Base-by-base conservation (phyloP, 2,113 vertebrate species). In the Mugil cephalus region DNA sequence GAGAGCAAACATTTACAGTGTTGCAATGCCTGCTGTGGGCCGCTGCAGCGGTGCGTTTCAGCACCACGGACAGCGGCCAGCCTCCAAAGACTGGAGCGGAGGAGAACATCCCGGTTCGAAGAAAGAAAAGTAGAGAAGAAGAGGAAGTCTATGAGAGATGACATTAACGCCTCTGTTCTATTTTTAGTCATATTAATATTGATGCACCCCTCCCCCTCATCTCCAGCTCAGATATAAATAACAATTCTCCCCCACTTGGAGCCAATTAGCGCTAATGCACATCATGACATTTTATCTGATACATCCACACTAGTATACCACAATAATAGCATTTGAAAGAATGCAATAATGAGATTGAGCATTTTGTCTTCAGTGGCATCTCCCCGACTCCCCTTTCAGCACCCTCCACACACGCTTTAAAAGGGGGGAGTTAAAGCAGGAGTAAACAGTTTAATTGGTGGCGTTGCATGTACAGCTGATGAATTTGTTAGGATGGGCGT, bases 151-250 rank as follows among this genome's bases (percentile, higher is more conserved):
- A 54, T 67, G 74, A 72, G 43, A 45, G 70, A 82, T 61, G 74
- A 71, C 85, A 90, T 90, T 86, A 87, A 69, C 59, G 48, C 87
- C 45, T 54, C 62, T 43, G 58, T 79, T 87, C 93, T 93, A 94
- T 92, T 92, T 92, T 87, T 94, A 93, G 90, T 80, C 74, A 75
- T 90, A 83, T 92, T 91, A 91, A 93, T 93, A 90, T 90, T 87
- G 80, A 92, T 85, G 84, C 51, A 24, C 62, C 70, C 85, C 58
- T 50, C 74, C 52, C 82, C 79, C 67, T 69, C 35, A 64, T 74
- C 67, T 61, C 48, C 0, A 45, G 45, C 71, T 74, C 21, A 11
- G 62, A 75, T 87, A 90, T 81, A 88, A 90, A 87, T 86, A 87
- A 82, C 65, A 64, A 17, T 15, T 30, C 12, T 51, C 8, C 40